Evolutionary conservation across 2,113 vertebrate genomes (phyloP).

Genomic region (Manacus vitellinus): DNA sequence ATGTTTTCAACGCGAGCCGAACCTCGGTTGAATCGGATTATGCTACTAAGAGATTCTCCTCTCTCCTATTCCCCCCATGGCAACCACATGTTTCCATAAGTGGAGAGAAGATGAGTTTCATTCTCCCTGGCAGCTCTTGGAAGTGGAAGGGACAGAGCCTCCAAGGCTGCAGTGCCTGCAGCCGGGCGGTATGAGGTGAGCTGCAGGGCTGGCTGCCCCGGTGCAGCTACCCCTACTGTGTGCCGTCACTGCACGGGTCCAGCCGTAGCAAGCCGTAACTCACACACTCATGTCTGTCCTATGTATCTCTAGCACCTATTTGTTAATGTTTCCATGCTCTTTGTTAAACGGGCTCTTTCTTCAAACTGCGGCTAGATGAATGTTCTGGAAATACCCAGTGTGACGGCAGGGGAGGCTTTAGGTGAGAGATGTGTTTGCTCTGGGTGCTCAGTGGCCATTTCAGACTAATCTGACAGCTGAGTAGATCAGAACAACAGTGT

Average conservation of each 20-base stretch:
- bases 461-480: not conserved
- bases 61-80: slow-evolving; percentile 9
- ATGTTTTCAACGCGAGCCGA: not conserved
- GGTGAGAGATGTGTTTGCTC: not conserved
- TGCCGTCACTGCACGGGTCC: not conserved
- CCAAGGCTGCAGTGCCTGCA: not conserved
- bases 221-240: fast-evolving
- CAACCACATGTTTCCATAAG: slow-evolving; percentile 7
- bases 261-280: not conserved
- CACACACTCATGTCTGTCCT: fast-evolving
- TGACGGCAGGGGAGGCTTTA: not conserved
- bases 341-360: fast-evolving
- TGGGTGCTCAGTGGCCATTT: not conserved
- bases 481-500: not conserved
- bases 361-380: not conserved
- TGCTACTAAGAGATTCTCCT: not conserved
- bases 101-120: not conserved
- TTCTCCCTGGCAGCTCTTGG: not conserved
- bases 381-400: not conserved
- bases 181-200: fast-evolving
- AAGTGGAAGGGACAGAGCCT: not conserved
- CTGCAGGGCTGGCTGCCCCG: not conserved
- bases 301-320: not conserved
- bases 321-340: not conserved
- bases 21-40: slow-evolving; percentile 7